A percentile compares a stretch with the other conserved stretches of the same genome.
Conservation (phyloP, 2,888 invertebrate species). For the Sarcophaga rosellei region DNA sequence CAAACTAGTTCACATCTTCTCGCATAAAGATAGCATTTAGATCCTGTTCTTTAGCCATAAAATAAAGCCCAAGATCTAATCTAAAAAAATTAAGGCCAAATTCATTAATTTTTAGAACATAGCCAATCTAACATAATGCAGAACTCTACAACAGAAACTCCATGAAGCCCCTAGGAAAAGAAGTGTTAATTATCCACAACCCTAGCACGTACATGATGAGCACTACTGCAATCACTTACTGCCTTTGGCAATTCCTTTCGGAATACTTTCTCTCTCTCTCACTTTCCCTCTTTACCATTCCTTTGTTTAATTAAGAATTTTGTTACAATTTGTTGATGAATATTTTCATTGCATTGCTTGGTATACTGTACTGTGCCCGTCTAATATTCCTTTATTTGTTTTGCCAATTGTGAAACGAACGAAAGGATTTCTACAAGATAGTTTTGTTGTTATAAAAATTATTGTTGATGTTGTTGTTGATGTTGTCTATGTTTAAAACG, state of each 20-base stretch:
- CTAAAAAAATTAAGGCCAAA: no score
- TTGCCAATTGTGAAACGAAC: neutral
- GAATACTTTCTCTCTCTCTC: neutral
- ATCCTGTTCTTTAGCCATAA: no score
- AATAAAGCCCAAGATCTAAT: no score
- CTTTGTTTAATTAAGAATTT: slow-evolving; percentile 13
- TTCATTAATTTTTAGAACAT: no score
- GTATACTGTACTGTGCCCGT: neutral
- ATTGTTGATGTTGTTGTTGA: slow-evolving; percentile 12
- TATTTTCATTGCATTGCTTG: neutral
- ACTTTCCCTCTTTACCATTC: neutral
- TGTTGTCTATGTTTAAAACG: slow-evolving; percentile 42
- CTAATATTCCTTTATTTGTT: neutral
- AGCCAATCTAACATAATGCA: no score
- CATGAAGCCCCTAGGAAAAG: neutral
- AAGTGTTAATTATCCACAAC: neutral
- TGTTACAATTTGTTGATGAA: neutral
- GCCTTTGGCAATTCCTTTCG: neutral
- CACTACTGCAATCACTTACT: neutral
- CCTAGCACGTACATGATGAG: neutral
- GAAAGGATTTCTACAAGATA: neutral
- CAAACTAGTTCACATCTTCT: no score
- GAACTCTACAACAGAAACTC: no score
- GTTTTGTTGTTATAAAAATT: slow-evolving; percentile 22
- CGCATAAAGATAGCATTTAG: no score